Base-by-base conservation (phyloP, 2,113 vertebrate species). In the Taxidea taxus region DNA sequence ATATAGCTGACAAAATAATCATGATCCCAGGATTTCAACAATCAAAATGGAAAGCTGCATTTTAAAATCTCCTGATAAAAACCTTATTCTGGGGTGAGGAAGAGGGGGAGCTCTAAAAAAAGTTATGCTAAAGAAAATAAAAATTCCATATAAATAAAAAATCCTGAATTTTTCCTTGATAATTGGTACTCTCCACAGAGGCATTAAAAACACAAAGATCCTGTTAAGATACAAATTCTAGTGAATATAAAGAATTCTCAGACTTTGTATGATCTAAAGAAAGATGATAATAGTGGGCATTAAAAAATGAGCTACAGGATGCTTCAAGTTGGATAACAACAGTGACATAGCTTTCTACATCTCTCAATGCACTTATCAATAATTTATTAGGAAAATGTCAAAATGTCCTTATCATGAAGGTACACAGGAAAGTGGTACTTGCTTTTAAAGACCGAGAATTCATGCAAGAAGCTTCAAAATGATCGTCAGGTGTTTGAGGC, bases 311-410 rank as follows among this genome's bases (percentile, higher is more conserved):
- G 93, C 74, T 93, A 85, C n/a, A 51, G n/a, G 74, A 47, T 96
- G 51, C 92, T 96, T 85, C 85, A 84, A 85, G 70, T 87, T 95
- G 95, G 90, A 90, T 95, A 92, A 95, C 37, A 83, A 62, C 88
- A 31, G 47, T 85, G 84, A 51, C 81, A 91, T 66, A 29, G 68
- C 75, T 97, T 92, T 95, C 90, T 92, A 82, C 34, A 4, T 90
- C 82, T 97, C 92, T 97, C 93, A 87, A 92, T 37, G 68, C 31
- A 80, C 51, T 95, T 97, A 97, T 93, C 95, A 96, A 96, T 97
- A 97, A 96, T 97, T 96, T 97, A 97, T 97, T 95, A 96, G 70
- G 80, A 95, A 98, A 98, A 97, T 97, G 92, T 98, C 97, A 98
- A 96, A 97, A 97, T 95, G 95, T 82, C 96, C 97, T 97, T 95